These are phyloP conservation scores for Crioceris asparagi DNA, from an alignment of 2,888 invertebrate genomes.

Conservation along the genomic window DNA sequence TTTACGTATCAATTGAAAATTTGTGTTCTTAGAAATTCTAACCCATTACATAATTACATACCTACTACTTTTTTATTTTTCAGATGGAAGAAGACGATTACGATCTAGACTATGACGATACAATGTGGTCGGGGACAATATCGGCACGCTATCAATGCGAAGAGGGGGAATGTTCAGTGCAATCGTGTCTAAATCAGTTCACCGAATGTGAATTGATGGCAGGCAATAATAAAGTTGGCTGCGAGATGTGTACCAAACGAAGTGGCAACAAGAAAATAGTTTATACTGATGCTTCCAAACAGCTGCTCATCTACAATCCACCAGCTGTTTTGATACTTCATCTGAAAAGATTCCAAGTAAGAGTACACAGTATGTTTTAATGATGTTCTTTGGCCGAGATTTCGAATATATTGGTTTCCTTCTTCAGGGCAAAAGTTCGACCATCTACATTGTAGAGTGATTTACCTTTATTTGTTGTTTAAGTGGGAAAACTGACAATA, in stretches of 20 bases:
- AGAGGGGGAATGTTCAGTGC: constrained; percentile 72
- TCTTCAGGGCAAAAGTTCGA: not conserved
- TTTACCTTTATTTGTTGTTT: constrained; percentile 4
- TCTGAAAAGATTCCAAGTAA: constrained; percentile 87
- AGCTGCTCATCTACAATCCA: constrained; percentile 78
- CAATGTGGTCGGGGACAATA: constrained; percentile 30
- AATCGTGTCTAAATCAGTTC: constrained; percentile 86
- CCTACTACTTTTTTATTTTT: not conserved
- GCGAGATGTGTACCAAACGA: constrained; percentile 78
- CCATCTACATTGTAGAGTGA: too few species aligned
- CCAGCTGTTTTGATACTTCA: constrained; percentile 92
- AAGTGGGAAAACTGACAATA: too few species aligned
- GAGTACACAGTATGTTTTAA: constrained; percentile 1
- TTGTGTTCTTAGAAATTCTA: too few species aligned
- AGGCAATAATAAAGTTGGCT: constrained; percentile 84
- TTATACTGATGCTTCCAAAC: constrained; percentile 72
- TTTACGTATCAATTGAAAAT: too few species aligned
- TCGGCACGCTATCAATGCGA: constrained; percentile 60
- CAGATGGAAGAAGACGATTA: constrained; percentile 35
- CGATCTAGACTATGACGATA: constrained; percentile 26
- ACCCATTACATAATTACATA: too few species aligned
- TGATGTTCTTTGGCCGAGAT: not conserved
- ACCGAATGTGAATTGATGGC: constrained; percentile 83
- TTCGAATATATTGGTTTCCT: not conserved
- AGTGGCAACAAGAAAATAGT: constrained; percentile 62